Conservation (phyloP, 92 coral and sea anemone genomes). For the Diadumene lineata region DNA sequence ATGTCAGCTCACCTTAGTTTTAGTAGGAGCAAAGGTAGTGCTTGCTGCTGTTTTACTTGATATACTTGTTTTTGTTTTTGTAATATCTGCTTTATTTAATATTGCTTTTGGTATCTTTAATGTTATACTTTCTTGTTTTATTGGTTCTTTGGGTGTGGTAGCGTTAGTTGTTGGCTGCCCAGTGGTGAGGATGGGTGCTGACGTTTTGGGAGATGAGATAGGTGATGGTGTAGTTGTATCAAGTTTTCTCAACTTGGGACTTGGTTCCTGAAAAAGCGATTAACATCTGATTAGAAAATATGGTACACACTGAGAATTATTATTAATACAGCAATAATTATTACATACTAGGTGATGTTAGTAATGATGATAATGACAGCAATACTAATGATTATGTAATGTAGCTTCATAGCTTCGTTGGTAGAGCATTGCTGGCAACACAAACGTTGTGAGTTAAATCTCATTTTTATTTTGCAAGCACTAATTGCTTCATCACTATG, state of each 20-base stretch:
- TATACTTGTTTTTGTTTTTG: conserved; percentile 15
- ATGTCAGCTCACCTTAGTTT: background rate
- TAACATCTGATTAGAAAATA: no score
- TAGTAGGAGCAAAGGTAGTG: background rate
- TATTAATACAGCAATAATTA: no score
- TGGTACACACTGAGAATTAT: no score
- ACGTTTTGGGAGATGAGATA: conserved; percentile 11
- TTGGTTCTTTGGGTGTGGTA: conserved; percentile 22
- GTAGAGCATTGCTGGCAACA: no score
- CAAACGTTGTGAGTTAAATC: no score
- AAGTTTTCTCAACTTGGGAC: conserved; percentile 54
- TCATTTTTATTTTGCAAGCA: no score
- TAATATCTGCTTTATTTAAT: conserved; percentile 3
- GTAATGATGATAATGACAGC: background rate
- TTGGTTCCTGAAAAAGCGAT: conserved; percentile 60
- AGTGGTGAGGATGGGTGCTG: no score
- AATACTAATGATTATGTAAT: background rate
- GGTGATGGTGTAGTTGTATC: conserved; percentile 29
- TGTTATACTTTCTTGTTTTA: conserved; percentile 33
- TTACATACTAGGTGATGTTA: no score
- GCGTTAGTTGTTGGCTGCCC: background rate
- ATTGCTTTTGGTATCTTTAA: conserved; percentile 36
- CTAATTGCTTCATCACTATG: no score
- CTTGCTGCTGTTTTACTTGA: conserved; percentile 19
- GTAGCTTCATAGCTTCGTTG: background rate